Conservation (phyloP, 2,113 vertebrate species). For the Hypomesus transpacificus region DNA sequence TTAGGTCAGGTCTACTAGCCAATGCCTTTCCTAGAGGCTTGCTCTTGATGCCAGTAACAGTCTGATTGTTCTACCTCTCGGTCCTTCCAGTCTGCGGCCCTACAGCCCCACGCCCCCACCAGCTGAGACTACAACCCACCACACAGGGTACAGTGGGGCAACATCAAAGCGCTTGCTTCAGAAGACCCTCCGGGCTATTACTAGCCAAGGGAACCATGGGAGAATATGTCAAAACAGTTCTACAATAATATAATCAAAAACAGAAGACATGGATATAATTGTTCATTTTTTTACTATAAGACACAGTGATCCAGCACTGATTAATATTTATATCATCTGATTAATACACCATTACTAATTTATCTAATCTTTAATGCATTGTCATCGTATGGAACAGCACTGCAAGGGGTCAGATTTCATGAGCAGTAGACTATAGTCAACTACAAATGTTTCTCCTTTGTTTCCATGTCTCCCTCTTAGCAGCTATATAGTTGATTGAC, state of each 20-base stretch:
- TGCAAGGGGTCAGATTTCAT: too few species aligned
- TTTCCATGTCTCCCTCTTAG: neutral
- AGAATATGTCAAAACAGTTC: constrained; percentile 33
- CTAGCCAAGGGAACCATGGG: constrained; percentile 30
- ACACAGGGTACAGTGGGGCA: constrained; percentile 7
- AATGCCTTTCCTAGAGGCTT: too few species aligned
- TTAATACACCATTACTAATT: neutral
- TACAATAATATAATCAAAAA: constrained; percentile 13
- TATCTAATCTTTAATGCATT: neutral
- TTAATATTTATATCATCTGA: too few species aligned
- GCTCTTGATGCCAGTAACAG: neutral
- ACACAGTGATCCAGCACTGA: too few species aligned
- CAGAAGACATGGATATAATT: neutral
- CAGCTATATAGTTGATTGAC: constrained; percentile 38
- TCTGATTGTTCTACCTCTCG: neutral
- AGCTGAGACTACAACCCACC: neutral
- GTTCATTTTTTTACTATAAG: neutral
- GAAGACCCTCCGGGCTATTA: constrained; percentile 43
- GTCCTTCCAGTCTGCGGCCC: neutral
- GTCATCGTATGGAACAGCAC: too few species aligned
- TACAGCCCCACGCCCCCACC: neutral
- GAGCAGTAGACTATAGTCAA: too few species aligned
- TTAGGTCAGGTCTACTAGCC: too few species aligned
- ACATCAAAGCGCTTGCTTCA: constrained; percentile 55
- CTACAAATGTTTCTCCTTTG: too few species aligned